Base-by-base conservation (phyloP, 2,113 vertebrate species). In the Alces alces region DNA sequence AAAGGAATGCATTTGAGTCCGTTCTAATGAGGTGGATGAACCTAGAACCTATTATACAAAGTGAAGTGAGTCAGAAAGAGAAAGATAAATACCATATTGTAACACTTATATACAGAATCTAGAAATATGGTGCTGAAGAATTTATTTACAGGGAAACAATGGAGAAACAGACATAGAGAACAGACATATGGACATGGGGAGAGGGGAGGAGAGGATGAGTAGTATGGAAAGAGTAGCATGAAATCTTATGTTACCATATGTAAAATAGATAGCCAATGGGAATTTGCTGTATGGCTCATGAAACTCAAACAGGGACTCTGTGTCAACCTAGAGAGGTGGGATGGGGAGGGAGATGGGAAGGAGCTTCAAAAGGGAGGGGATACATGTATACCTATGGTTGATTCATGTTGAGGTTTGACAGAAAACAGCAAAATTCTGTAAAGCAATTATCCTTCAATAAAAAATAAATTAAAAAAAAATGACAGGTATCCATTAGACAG, bases 191-290 rank as follows among this genome's bases (percentile, higher is more conserved):
- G 30, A 64, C 7, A 64, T 64, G 15, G 30, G 15, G 30, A 64
- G 30, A 64, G 61, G 61, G 30, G 2, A n/a, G 7, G 7, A 64
- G 15, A 64, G 30, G 3, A 17, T 64, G 15, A 64, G 15, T 8
- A 17, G 3, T 17, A n/a, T 64, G 7, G 61, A 64, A 64, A 17
- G 15, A 64, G 30, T 64, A 64, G 4, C 15, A 64, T n/a, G 30
- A 4, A n/a, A 64, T 17, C 61, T 64, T n/a, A 7, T 0, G 0
- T 64, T 64, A 64, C 61, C 16, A 4, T n/a, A 64, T 64, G 7
- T 17, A n/a, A 64, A 64, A 8, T 64, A n/a, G 16, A 64, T n/a
- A 64, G 7, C 7, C 3, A n/a, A 64, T 0, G 1, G 61, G 30
- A 64, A n/a, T 17, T 64, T n/a, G 15, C 30, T 64, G 16, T 64